phyloP scores from a whole-genome alignment of 2,888 invertebrate genomes.

The Lasioglossum leucozonium region DNA sequence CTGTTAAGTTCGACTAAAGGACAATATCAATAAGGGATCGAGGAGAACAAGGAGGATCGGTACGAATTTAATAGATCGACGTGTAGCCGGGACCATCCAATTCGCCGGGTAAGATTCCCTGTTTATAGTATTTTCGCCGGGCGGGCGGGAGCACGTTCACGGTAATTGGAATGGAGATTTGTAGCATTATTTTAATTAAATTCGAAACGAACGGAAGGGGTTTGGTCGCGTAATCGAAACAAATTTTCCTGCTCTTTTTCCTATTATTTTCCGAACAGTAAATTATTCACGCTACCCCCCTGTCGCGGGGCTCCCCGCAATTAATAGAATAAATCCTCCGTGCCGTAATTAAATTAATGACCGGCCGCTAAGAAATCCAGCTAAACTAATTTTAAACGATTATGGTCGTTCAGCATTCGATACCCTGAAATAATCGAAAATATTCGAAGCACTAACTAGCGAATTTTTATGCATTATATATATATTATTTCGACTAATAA shows the following conservation, averaged over 20 bases:
- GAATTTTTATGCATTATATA: no score
- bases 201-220: slow-evolving; percentile 41
- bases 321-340: not conserved
- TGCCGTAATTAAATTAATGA: not conserved
- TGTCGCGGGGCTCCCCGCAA: not conserved
- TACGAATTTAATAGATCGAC: slow-evolving; percentile 65
- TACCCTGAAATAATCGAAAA: no score
- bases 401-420: no score
- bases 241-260: slow-evolving; percentile 51
- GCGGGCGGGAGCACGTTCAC: slow-evolving; percentile 27
- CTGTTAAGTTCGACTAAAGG: slow-evolving; percentile 50
- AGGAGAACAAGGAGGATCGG: slow-evolving; percentile 13
- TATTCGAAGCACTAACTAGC: no score
- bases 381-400: not conserved
- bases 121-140: slow-evolving; percentile 59
- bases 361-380: not conserved
- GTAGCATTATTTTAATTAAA: slow-evolving; percentile 74
- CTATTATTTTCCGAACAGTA: slow-evolving; percentile 6
- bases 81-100: slow-evolving; percentile 56
- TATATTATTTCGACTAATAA: no score
- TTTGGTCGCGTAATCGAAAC: slow-evolving; percentile 33
- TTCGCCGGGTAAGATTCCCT: slow-evolving; percentile 59
- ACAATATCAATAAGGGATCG: slow-evolving; percentile 33
- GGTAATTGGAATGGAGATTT: slow-evolving; percentile 74
- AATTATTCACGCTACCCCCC: not conserved